phyloP scores from a whole-genome alignment of 2,113 vertebrate species.

The Catharus minimus region DNA sequence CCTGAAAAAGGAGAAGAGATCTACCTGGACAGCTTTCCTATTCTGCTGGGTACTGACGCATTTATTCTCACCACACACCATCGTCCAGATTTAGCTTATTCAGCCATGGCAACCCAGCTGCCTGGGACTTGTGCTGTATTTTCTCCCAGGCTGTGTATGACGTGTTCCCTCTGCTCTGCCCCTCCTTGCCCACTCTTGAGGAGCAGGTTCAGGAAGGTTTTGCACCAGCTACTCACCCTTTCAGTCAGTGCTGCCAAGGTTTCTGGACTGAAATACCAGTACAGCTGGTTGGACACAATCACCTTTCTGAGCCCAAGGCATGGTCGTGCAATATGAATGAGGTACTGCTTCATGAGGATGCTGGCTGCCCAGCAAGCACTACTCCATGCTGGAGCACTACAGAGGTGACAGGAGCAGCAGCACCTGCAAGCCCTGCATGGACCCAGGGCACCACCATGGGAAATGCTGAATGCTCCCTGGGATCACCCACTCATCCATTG shows the following conservation, averaged over 20 bases:
- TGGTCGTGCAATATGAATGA: neutral
- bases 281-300: neutral
- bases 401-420: neutral
- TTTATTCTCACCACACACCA: constrained; percentile 8
- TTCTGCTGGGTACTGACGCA: neutral
- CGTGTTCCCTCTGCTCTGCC: neutral
- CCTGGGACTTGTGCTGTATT: neutral
- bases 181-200: neutral
- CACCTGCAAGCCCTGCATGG: neutral
- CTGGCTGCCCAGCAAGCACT: neutral
- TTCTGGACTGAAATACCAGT: neutral
- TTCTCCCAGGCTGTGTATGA: neutral
- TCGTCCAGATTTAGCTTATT: constrained; percentile 18
- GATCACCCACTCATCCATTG: neutral
- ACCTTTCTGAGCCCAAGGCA: neutral
- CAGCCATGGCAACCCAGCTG: constrained; percentile 39
- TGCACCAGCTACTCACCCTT: neutral
- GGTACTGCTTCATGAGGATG: neutral
- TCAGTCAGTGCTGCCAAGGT: neutral
- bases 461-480: neutral
- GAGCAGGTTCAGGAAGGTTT: neutral
- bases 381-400: rapidly evolving
- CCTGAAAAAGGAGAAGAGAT: neutral
- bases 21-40: constrained; percentile 11
- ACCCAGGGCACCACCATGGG: neutral